Evolutionary conservation across 2,888 invertebrate species (phyloP), one percentile per base, ranked within the genome.

Genomic region (Drosophila niveifrons): DNA sequence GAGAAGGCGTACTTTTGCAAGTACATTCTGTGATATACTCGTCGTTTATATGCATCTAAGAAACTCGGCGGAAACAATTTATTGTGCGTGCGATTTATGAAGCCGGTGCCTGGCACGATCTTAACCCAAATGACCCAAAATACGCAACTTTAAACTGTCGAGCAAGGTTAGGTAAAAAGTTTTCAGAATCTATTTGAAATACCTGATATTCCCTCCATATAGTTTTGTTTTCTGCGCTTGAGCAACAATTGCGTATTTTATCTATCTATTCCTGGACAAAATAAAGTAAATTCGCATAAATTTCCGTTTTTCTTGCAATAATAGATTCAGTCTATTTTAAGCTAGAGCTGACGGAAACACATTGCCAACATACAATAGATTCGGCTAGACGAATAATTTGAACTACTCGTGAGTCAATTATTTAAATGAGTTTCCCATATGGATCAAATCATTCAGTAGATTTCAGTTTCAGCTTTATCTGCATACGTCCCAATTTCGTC

Each of bases 61-160:
- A 50, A 65, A 82, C 85, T 72, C 65, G 67, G 66, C 83, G 83
- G 83, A 83, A 77, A 75, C 80, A 56, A 71, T 55, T 72, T 70
- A 88, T 89, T 83, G 55, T 58, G 63, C 63, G 69, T 78, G 50
- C 44, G 28, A 56, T 13, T 8, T 34, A n/a, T 0, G 15, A 3
- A 52, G 59, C 39, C 52, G 61, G 87, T 89, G 81, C 87, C 84
- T 64, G 83, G 89, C 52, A 87, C 83, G 43, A 3, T 17, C 39
- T 86, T 77, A 83, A 86, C 78, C 72, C 78, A 34, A 48, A 8
- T 29, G n/a, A 17, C 58, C 64, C 29, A 17, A 3, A 7, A 8
- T 29, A 31, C 18, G n/a, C 11, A 31, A 15, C 34, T 11, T 10
- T 23, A 23, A 47, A 11, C 28, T 10, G 15, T 41, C 11, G 3